Conservation (phyloP, 2,113 vertebrate genomes). For the Cyprichromis sp. region DNA sequence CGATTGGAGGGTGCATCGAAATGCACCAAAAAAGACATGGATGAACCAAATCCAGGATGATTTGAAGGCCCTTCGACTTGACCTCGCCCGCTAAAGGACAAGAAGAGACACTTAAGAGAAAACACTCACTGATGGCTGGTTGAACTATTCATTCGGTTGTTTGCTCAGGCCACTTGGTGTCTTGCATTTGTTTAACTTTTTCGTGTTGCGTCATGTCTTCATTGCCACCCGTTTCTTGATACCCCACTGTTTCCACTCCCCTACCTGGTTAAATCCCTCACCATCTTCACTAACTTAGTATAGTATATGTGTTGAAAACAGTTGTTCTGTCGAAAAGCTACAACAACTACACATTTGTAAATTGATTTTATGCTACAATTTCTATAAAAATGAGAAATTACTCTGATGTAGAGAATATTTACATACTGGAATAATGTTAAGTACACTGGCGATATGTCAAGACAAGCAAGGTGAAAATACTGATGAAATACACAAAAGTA, state of each 20-base stretch:
- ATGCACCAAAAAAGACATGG: too few relatives aligned
- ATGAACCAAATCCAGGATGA: too few relatives aligned
- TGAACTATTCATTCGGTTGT: neutral
- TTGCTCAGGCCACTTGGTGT: neutral
- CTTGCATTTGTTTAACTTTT: neutral
- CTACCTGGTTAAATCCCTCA: neutral
- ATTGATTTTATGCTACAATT: neutral
- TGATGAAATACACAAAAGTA: neutral
- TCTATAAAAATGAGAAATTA: neutral
- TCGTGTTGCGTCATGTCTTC: fast-evolving
- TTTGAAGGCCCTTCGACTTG: too few relatives aligned
- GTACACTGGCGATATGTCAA: neutral
- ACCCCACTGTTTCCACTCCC: neutral
- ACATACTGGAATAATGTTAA: neutral
- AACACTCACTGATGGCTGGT: neutral
- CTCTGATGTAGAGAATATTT: neutral
- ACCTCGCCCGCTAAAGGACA: too few relatives aligned
- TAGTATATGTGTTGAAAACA: neutral
- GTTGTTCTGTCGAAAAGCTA: neutral
- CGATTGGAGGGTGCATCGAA: too few relatives aligned
- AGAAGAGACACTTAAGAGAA: neutral
- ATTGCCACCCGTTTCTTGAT: neutral
- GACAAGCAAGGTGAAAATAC: neutral
- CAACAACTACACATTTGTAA: neutral
- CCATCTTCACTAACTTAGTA: neutral